phyloP scores from a whole-genome alignment of 1,140 invertebrate species.

The Sarcophaga bullata region DNA sequence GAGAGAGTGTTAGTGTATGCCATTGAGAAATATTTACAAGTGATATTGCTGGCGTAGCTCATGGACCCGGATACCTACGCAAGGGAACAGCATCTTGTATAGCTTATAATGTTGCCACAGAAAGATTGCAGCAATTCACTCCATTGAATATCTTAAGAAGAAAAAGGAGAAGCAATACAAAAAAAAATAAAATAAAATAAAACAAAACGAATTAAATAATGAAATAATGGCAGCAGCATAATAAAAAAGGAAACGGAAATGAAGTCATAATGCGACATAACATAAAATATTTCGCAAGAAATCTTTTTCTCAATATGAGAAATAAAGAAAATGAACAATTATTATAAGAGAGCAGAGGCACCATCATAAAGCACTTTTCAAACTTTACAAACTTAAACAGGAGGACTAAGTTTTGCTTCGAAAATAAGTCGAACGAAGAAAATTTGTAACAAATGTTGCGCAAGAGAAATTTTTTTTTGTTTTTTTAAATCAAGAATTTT shows the following conservation, averaged over 20 bases:
- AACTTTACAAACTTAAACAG: not conserved
- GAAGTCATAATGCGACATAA: constrained; percentile 37
- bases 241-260: constrained; percentile 36
- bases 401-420: not conserved
- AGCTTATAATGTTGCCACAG: constrained; percentile 17
- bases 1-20: too few species aligned
- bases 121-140: not conserved
- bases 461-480: too few species aligned
- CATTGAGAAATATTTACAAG: not conserved
- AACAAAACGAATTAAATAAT: not conserved
- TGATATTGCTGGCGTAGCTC: not conserved
- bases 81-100: too few species aligned
- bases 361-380: not conserved
- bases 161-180: not conserved
- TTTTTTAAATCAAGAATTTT: not conserved
- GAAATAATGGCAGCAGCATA: not conserved
- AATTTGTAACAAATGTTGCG: constrained; percentile 8
- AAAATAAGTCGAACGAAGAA: not conserved
- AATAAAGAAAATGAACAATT: constrained; percentile 8
- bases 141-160: not conserved
- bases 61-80: too few species aligned
- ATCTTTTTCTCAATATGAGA: not conserved
- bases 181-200: too few species aligned
- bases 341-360: not conserved
- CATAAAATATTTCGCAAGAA: constrained; percentile 31